Evolutionary conservation across 2,888 invertebrate species (phyloP).

Genomic region (Tachina grossa): DNA sequence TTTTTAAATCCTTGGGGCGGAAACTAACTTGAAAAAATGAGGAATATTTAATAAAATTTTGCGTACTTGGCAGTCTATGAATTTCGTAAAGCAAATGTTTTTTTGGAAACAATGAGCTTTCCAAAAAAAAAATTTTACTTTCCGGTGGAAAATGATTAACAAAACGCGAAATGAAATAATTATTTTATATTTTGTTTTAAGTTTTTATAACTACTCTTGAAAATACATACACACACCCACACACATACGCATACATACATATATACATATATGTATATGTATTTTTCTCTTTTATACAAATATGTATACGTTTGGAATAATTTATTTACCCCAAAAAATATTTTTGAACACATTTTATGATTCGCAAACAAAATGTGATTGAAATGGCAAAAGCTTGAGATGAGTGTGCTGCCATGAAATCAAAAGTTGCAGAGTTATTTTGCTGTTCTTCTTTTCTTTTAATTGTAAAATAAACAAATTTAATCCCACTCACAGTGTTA

Average conservation of each 20-base stretch:
- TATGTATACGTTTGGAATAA: neutral
- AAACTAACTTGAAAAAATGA: conserved; percentile 10
- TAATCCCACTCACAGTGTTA: neutral
- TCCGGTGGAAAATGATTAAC: conserved; percentile 22
- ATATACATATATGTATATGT: neutral
- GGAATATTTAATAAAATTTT: conserved; percentile 2
- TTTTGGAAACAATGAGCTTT: neutral
- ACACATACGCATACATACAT: no score
- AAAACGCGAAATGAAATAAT: conserved; percentile 3
- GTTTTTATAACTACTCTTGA: neutral
- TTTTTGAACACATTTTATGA: neutral
- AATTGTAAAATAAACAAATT: conserved; percentile 2
- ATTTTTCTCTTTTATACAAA: neutral
- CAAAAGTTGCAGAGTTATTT: neutral
- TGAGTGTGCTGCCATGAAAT: neutral
- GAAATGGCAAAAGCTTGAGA: neutral
- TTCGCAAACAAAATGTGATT: neutral
- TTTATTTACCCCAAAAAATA: neutral
- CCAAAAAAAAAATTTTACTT: conserved; percentile 11
- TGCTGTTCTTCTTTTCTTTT: neutral
- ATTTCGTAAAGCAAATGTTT: conserved; percentile 12
- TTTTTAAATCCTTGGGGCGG: conserved; percentile 19
- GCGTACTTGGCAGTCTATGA: neutral
- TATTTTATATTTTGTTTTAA: neutral
- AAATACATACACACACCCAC: no score